Percentiles rank a stretch among this genome's conserved stretches.
Evolutionary conservation across 1,140 invertebrate genomes (phyloP).

Genomic region (Orchesella cincta): DNA sequence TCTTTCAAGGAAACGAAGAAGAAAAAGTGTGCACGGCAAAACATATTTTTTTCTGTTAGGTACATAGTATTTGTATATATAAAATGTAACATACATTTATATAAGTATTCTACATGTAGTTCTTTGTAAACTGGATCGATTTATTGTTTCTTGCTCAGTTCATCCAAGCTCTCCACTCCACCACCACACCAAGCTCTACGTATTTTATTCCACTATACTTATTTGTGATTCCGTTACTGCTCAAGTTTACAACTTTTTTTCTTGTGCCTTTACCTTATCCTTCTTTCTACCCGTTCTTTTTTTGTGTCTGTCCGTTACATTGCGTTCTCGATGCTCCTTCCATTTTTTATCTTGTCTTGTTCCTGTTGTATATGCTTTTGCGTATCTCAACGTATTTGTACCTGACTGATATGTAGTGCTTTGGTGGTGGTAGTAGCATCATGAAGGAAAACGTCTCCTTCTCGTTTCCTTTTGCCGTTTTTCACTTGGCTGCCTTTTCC

Average conservation of each 20-base stretch:
- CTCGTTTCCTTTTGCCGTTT: not conserved
- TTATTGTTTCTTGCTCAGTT: not conserved
- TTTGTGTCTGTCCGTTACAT: not conserved
- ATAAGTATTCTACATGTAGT: no score
- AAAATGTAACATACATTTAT: no score
- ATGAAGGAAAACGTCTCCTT: not conserved
- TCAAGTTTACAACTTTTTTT: not conserved
- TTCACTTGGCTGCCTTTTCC: not conserved
- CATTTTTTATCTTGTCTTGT: not conserved
- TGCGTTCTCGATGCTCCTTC: no score
- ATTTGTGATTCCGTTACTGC: not conserved
- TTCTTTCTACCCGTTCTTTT: not conserved
- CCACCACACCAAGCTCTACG: not conserved
- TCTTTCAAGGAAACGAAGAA: no score
- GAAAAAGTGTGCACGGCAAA: no score
- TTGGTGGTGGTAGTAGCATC: no score
- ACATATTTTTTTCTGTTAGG: no score
- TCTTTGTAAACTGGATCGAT: not conserved
- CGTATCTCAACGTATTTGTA: no score
- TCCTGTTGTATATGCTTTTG: no score
- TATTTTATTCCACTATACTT: not conserved
- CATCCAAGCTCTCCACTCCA: not conserved
- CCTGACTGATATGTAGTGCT: no score
- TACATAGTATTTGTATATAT: no score
- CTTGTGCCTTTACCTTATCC: not conserved